Evolutionary conservation across 2,797 vertebrate genomes (phyloP), one percentile per base, ranked within the genome.

Genomic region (Hydrocynus forskahlii): DNA sequence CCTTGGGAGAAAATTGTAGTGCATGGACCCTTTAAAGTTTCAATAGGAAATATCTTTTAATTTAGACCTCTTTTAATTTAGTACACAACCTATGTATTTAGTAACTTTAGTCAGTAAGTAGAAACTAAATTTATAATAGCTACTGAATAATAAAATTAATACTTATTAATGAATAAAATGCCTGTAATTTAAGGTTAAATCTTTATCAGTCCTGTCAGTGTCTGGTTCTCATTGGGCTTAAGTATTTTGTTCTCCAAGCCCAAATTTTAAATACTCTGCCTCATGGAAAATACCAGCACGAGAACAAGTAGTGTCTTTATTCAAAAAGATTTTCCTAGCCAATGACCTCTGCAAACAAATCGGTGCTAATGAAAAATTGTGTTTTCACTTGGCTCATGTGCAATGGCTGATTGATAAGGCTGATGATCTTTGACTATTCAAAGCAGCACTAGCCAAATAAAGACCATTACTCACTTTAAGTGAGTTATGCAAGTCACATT

Each of bases 271-370:
- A 48, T 45, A 8, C n/a, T 76, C 50, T 71, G 52, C 45, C 68
- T 59, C 10, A 63, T 13, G 57, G 25, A 17, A 68, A 75, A 69
- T 23, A n/a, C 17, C 3, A 9, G 7, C 29, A 43, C 2, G 25
- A 43, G 23, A 63, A 64, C 21, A 60, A 70, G 66, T 68, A 64
- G 5, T 16, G 63, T 55, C 48, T 5, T 9, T 43, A 63, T 81
- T 63, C 60, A 81, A 57, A 76, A 14, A 38, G 45, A 71, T 81
- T 77, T 81, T 77, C 57, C 67, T 81, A 57, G 74, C 45, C 52
- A 81, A 81, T 81, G 80, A 77, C 17, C 29, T 71, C 35, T 55
- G 67, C 68, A 81, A 81, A 81, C 80, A 81, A 81, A 81, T 81
- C 13, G 1, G 21, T 9, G 55, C 80, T 72, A 55, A 66, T 82